Conservation (phyloP, 1,140 invertebrate species). For the Monomorium pharaonis region DNA sequence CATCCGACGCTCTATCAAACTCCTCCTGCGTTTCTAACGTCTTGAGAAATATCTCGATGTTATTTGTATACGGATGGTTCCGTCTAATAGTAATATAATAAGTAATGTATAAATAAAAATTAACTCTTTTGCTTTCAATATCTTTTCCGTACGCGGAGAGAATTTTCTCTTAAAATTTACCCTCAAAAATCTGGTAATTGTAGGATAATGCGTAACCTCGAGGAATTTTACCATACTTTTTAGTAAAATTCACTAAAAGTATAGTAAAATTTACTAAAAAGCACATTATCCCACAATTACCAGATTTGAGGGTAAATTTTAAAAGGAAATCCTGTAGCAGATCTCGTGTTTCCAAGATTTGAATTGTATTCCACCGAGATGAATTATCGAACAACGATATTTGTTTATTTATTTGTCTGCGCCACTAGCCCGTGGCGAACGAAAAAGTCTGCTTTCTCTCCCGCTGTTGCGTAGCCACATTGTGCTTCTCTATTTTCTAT, state of each 20-base stretch:
- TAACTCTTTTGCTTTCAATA: neutral
- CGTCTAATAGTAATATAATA: neutral
- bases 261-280: too few relatives aligned
- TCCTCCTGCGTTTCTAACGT: constrained; percentile 3
- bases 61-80: neutral
- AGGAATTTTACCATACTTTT: too few relatives aligned
- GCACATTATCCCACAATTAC: too few relatives aligned
- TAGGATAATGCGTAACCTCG: too few relatives aligned
- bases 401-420: constrained; percentile 25
- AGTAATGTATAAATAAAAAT: neutral
- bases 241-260: too few relatives aligned
- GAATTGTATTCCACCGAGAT: neutral
- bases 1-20: constrained; percentile 1
- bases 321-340: too few relatives aligned
- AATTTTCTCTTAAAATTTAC: too few relatives aligned
- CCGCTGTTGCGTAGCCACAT: constrained; percentile 13
- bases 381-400: neutral
- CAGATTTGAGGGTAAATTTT: too few relatives aligned
- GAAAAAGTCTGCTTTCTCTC: constrained; percentile 61
- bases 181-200: too few relatives aligned
- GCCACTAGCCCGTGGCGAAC: constrained; percentile 34
- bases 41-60: neutral
- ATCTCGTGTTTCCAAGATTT: neutral
- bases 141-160: too few relatives aligned
- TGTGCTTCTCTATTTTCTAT: constrained; percentile 58